These are phyloP conservation scores for Cataglyphis altisquamis DNA, from an alignment of 2,888 invertebrate species.

Conservation along the genomic window DNA sequence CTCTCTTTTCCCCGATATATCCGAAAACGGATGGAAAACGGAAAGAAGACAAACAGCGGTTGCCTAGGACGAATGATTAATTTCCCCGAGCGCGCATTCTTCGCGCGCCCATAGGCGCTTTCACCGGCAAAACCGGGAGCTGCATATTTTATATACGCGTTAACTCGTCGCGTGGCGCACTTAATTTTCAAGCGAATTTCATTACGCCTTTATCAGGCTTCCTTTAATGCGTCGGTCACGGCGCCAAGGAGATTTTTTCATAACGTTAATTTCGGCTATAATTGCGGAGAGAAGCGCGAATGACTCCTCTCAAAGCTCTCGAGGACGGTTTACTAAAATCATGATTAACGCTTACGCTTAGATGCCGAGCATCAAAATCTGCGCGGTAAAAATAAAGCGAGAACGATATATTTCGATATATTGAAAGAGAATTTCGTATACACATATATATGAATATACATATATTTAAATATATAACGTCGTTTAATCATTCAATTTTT, in stretches of 20 bases:
- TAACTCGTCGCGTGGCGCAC: slow-evolving; percentile 76
- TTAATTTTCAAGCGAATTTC: slow-evolving; percentile 78
- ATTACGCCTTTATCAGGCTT: slow-evolving; percentile 75
- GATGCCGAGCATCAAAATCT: background rate
- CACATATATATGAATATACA: background rate
- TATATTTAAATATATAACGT: slow-evolving; percentile 8
- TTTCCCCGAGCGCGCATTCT: slow-evolving; percentile 70
- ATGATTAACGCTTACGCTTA: background rate
- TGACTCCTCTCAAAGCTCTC: slow-evolving; percentile 43
- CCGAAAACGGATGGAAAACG: slow-evolving; percentile 61
- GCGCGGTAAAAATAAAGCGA: background rate
- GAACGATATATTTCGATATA: background rate
- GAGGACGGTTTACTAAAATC: background rate
- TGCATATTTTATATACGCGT: slow-evolving; percentile 80
- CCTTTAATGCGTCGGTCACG: slow-evolving; percentile 56
- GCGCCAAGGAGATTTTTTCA: slow-evolving; percentile 48
- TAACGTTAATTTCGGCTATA: slow-evolving; percentile 36
- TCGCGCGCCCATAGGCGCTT: slow-evolving; percentile 47
- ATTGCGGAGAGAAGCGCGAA: slow-evolving; percentile 28
- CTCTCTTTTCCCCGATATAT: slow-evolving; percentile 32
- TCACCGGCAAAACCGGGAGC: slow-evolving; percentile 57
- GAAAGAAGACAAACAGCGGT: slow-evolving; percentile 73
- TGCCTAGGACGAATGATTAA: slow-evolving; percentile 74
- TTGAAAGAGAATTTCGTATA: background rate
- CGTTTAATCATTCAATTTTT: background rate